Percentiles rank a stretch among this genome's conserved stretches.
These are phyloP conservation scores for Pithys albifrons DNA, from an alignment of 2,113 vertebrate species.

Conservation along the genomic window DNA sequence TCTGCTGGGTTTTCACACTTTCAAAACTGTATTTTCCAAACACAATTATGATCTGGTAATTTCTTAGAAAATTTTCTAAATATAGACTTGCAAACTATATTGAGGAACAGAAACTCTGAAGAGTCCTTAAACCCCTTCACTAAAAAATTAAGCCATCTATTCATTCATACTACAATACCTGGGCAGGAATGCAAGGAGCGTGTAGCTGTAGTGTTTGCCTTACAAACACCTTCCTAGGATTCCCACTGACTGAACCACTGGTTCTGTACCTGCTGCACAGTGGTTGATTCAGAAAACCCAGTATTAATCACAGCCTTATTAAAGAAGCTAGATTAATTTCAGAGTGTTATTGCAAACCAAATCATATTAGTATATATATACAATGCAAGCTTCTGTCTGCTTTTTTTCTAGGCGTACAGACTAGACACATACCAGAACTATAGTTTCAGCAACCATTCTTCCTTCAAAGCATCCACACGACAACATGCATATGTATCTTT, in stretches of 20 bases:
- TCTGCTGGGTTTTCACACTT: neutral
- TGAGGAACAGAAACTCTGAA: neutral
- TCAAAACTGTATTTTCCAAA: neutral
- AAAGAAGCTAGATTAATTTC: neutral
- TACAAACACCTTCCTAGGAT: neutral
- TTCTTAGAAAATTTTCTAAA: neutral
- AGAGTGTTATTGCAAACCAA: neutral
- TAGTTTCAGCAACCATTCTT: neutral
- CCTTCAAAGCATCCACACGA: neutral
- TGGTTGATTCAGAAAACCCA: neutral
- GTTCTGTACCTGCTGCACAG: neutral
- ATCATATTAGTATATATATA: neutral
- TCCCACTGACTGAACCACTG: neutral
- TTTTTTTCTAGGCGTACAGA: neutral
- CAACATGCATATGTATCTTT: neutral
- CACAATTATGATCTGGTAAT: neutral
- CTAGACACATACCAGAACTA: neutral
- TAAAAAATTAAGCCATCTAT: neutral
- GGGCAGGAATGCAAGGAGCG: neutral
- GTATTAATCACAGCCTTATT: neutral
- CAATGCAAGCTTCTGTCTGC: neutral
- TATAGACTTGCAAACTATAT: neutral
- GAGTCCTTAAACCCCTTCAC: neutral
- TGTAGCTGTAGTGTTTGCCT: neutral
- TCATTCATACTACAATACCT: neutral